Conservation (phyloP, 2,888 invertebrate genomes). For the Melinopterus prodromus region DNA sequence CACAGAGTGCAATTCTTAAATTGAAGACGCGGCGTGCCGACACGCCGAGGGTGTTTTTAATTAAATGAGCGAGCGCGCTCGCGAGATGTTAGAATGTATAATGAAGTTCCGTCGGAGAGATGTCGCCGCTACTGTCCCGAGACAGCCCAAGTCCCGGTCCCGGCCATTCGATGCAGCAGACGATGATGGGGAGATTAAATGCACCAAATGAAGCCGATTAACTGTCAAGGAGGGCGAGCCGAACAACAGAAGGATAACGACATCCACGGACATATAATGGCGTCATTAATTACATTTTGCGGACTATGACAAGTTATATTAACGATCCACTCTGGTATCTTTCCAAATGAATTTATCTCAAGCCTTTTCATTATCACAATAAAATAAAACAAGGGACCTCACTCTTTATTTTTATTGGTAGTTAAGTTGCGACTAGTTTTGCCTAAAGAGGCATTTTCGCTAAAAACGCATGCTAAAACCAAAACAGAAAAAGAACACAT, state of each 20-base stretch:
- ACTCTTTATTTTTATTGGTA: no score
- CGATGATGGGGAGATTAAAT: constrained; percentile 31
- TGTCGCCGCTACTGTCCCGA: constrained; percentile 40
- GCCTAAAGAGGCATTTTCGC: no score
- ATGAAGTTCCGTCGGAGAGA: constrained; percentile 44
- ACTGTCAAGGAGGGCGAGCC: constrained; percentile 38
- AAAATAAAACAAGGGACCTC: no score
- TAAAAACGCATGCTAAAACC: no score
- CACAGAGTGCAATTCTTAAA: constrained; percentile 24
- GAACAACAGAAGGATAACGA: constrained; percentile 44
- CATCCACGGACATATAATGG: constrained; percentile 44
- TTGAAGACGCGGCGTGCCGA: constrained; percentile 20
- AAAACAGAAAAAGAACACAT: no score
- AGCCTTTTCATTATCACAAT: constrained; percentile 4
- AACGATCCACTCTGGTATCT: constrained; percentile 33
- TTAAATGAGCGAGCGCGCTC: constrained; percentile 42
- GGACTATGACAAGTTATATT: constrained; percentile 42
- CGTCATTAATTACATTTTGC: constrained; percentile 47
- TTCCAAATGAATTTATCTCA: background rate
- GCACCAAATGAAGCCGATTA: constrained; percentile 50
- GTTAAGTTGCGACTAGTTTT: no score
- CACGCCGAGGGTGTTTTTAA: constrained; percentile 39
- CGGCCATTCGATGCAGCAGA: background rate
- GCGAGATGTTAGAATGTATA: constrained; percentile 47
- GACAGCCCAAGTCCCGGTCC: constrained; percentile 24